Evolutionary conservation across 2,113 vertebrate genomes (phyloP), one percentile per base, ranked within the genome.

Genomic region (Carettochelys insculpta): DNA sequence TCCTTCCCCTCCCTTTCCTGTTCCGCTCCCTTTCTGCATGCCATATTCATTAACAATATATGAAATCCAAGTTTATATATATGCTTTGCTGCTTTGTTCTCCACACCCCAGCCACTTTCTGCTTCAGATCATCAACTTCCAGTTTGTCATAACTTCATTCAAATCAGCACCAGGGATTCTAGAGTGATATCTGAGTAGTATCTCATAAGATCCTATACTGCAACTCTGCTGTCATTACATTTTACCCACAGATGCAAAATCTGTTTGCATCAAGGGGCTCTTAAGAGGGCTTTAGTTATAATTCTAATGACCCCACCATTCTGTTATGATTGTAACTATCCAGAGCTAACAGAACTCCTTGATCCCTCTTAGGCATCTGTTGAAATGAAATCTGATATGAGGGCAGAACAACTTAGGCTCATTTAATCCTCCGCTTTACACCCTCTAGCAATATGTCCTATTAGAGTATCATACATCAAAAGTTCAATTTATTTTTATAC

Each of bases 401-500:
- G 65, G 95, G 88, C 86, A 95, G 94, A 95, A 94, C 82, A 92
- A 85, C 5, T 20, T 95, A 95, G 95, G 58, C 80, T 76, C 41
- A 27, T 85, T 93, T 95, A 95, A 94, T 96, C 90, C 94, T 88
- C 90, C 76, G 86, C 91, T 92, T 95, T 93, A 43, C 92, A 91
- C 87, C 92, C 82, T 77, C 83, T 96, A 96, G 94, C 96, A 95
- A 95, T 95, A 96, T 94, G 93, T 90, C 94, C 90, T 91, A 77
- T 78, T 92, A 95, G 95, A 94, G 83, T 73, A 93, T 73, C 85
- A 83, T 0, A 93, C 96, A 96, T 95, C 92, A 92, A 53, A 96
- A 93, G 95, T 93, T 95, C 92, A 96, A 95, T 97, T 94, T 94
- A 95, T 95, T 96, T 95, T 94, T 94, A 97, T 90, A 94, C 89